Percentiles rank a stretch among this genome's conserved stretches.
phyloP scores from a whole-genome alignment of 2,888 invertebrate genomes.

The Aspidapion aeneum region DNA sequence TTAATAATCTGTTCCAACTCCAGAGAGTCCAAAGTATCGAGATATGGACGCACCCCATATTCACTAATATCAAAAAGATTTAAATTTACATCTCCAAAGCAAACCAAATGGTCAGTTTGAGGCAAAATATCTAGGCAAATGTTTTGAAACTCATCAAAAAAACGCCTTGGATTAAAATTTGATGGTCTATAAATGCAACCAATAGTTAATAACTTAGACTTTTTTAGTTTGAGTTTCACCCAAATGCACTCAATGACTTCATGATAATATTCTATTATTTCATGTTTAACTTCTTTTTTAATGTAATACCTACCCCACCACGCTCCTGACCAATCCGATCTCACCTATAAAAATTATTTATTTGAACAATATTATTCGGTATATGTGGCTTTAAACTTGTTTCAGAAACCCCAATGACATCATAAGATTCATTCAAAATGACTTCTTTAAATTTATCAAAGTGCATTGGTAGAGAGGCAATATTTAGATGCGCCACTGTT shows the following conservation, averaged over 20 bases:
- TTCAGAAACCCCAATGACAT: conserved; percentile 1
- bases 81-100: background rate
- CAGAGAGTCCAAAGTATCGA: background rate
- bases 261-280: background rate
- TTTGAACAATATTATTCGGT: background rate
- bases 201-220: background rate
- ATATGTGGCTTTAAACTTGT: conserved; percentile 1
- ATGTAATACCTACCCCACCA: conserved; percentile 6
- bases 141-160: conserved; percentile 1
- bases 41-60: background rate
- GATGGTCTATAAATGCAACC: background rate
- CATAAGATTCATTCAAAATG: background rate
- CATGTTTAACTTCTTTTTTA: background rate
- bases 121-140: conserved; percentile 1
- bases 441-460: background rate
- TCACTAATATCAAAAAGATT: conserved; percentile 1
- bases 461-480: background rate
- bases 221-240: conserved; percentile 1
- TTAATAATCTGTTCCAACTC: conserved; percentile 1
- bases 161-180: background rate
- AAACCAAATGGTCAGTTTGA: conserved; percentile 1
- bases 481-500: background rate
- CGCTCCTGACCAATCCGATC: background rate
- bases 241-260: background rate
- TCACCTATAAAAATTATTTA: background rate